These are phyloP conservation scores for Spodoptera exigua DNA, from an alignment of 2,888 invertebrate species.

Conservation along the genomic window DNA sequence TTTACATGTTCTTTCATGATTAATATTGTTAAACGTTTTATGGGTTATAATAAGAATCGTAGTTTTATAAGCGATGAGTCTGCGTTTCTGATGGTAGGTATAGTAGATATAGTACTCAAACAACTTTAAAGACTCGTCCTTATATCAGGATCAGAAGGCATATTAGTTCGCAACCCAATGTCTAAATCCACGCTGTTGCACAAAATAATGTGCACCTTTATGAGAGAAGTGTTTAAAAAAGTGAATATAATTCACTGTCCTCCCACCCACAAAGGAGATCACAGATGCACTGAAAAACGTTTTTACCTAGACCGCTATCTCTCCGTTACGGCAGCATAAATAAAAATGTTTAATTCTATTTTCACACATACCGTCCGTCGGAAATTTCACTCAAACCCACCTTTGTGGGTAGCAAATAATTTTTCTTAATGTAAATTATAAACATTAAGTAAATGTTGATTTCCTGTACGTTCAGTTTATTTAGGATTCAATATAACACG, in stretches of 20 bases:
- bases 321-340: slow-evolving; percentile 23
- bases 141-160: too few relatives aligned
- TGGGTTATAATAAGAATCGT: too few relatives aligned
- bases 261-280: slow-evolving; percentile 23
- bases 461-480: slow-evolving; percentile 14
- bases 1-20: too few relatives aligned
- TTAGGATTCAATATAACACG: too few relatives aligned
- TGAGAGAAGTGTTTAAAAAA: slow-evolving; percentile 4
- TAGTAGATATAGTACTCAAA: too few relatives aligned
- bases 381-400: slow-evolving; percentile 39
- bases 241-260: slow-evolving; percentile 22
- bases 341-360: slow-evolving; percentile 30
- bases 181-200: not conserved
- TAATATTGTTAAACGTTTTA: too few relatives aligned
- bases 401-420: not conserved
- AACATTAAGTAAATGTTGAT: slow-evolving; percentile 17
- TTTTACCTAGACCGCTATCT: slow-evolving; percentile 20
- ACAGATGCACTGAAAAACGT: slow-evolving; percentile 14
- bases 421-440: slow-evolving; percentile 15
- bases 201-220: not conserved
- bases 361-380: slow-evolving; percentile 22
- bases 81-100: too few relatives aligned
- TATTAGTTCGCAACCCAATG: too few relatives aligned
- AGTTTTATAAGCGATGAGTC: too few relatives aligned
- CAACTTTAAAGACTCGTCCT: too few relatives aligned